Base-by-base conservation (phyloP, 2,888 invertebrate species). In the Tiliacea citrago region DNA sequence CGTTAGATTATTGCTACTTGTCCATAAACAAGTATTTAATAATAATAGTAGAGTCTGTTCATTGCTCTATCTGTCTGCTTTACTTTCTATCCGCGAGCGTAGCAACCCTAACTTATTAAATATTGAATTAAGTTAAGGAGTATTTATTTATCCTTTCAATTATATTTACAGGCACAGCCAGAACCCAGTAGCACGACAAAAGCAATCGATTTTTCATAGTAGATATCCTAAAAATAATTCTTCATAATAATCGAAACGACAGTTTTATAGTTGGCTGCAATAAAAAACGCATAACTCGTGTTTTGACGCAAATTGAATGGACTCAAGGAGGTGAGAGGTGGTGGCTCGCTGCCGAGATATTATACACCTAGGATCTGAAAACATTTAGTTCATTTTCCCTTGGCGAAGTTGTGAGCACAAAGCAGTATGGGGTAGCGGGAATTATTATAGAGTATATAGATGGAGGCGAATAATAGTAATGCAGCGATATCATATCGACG, bases 211-310 rank as follows among this genome's bases (percentile, higher is more conserved):
- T 81, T 82, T 81, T 69, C 74, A 85, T 77, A 68, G 61, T n/a
- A n/a, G n/a, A n/a, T 65, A 60, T 69, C 68, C 55, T 87, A 86
- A 87, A 89, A 91, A 91, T 90, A 89, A 91, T 90, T 88, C 86
- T 82, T 91, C 88, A 91, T 92, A 93, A 91, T 91, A 91, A 94
- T 92, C 89, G 90, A 92, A 91, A 91, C 88, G 92, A 92, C 94
- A 91, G 85, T 94, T 95, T 95, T 94, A 94, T 95, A 92, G 94
- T 91, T 83, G 89, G 87, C 78, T 89, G 92, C 92, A 95, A 95
- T 96, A 95, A 96, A 95, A 95, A 95, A 95, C 92, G 90, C 93
- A 94, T 95, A 95, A 95, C 93, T 92, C 91, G 92, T 91, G 86
- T 84, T 88, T 85, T 91, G 92, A 89, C 91, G 90, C 91, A 95